Percentiles rank a stretch among this genome's conserved stretches.
Evolutionary conservation across 1,140 invertebrate genomes (phyloP).

Genomic region (Cyrtorhinus lividipennis): DNA sequence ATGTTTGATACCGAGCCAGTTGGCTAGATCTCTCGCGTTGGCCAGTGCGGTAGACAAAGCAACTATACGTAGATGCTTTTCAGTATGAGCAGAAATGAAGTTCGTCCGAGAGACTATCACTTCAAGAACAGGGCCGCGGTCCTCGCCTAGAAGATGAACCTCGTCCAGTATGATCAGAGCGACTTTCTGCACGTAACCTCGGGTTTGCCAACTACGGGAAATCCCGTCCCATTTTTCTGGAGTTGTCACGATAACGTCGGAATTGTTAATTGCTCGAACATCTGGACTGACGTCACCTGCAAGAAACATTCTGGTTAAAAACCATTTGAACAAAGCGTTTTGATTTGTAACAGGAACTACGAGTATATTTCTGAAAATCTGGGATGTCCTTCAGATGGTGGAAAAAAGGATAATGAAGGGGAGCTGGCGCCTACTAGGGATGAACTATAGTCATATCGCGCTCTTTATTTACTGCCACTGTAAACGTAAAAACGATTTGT

Average conservation of each 20-base stretch:
- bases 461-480: too few relatives aligned
- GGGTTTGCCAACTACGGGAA: constrained; percentile 90
- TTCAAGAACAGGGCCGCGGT: constrained; percentile 70
- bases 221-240: constrained; percentile 99
- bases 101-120: constrained; percentile 74
- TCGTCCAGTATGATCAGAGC: constrained; percentile 94
- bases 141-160: constrained; percentile 90
- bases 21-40: constrained; percentile 90
- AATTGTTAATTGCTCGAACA: constrained; percentile 60
- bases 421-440: too few relatives aligned
- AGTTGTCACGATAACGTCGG: constrained; percentile 93
- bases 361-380: too few relatives aligned
- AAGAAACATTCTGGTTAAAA: too few relatives aligned
- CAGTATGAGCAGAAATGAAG: constrained; percentile 79
- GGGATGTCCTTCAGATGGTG: too few relatives aligned
- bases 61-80: constrained; percentile 64
- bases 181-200: constrained; percentile 87
- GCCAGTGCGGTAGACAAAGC: constrained; percentile 95
- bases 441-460: too few relatives aligned
- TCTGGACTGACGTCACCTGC: constrained; percentile 87
- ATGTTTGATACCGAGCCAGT: constrained; percentile 84
- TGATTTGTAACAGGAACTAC: not conserved
- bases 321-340: not conserved
- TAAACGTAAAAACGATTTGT: too few relatives aligned
- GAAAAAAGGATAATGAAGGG: too few relatives aligned